Evolutionary conservation across 2,797 vertebrate species (phyloP).

Genomic region (Vireo griseus): DNA sequence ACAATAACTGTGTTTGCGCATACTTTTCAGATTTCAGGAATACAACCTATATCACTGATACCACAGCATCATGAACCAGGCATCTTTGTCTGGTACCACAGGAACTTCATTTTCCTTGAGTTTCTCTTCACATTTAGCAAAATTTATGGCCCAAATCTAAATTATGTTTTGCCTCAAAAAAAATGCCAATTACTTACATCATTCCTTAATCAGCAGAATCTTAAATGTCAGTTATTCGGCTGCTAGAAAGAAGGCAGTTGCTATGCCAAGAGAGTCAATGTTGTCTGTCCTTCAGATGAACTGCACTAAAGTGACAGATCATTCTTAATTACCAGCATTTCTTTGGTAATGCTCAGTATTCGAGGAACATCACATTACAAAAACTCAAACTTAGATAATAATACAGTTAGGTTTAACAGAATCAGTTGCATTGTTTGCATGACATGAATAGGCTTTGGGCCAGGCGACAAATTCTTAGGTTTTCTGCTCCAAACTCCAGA

Average conservation of each 20-base stretch:
- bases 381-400: not conserved
- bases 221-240: not conserved
- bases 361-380: not conserved
- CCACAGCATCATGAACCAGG: not conserved
- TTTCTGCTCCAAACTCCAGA: not conserved
- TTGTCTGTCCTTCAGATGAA: not conserved
- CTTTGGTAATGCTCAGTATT: not conserved
- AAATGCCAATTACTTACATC: rapidly evolving
- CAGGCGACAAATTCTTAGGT: not conserved
- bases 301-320: not conserved
- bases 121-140: not conserved
- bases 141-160: not conserved
- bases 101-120: not conserved
- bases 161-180: not conserved
- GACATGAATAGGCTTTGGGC: not conserved
- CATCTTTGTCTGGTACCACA: not conserved
- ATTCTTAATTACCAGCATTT: not conserved
- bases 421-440: not conserved
- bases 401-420: not conserved
- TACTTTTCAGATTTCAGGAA: not conserved
- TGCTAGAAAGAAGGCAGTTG: not conserved
- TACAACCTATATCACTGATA: not conserved
- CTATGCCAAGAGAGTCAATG: not conserved
- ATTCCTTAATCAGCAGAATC: not conserved
- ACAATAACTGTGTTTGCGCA: not conserved